Evolutionary conservation across 1,140 invertebrate genomes (phyloP).

Genomic region (Neocloeon triangulifer): DNA sequence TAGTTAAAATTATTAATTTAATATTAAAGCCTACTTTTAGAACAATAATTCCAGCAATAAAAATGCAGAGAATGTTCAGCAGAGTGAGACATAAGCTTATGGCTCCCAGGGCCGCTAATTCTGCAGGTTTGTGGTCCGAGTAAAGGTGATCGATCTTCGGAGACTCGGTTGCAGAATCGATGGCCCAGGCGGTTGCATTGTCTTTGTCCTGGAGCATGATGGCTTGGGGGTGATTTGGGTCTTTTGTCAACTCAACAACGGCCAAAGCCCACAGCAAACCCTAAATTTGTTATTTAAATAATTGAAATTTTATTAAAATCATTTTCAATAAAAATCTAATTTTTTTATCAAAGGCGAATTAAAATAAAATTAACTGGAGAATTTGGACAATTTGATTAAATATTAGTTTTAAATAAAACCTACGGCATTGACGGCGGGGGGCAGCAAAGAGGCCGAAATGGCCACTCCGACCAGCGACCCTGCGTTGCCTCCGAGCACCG

Average conservation of each 20-base stretch:
- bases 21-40: conserved; percentile 28
- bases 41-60: conserved; percentile 37
- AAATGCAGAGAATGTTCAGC: conserved; percentile 48
- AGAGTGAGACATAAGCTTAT: conserved; percentile 42
- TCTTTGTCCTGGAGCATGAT: too few relatives aligned
- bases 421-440: conserved; percentile 53
- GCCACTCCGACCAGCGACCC: conserved; percentile 56
- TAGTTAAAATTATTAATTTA: not conserved
- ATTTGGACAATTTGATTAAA: too few relatives aligned
- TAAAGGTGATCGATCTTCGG: conserved; percentile 17
- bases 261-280: conserved; percentile 43
- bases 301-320: too few relatives aligned
- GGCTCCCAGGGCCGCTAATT: conserved; percentile 31
- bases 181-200: too few relatives aligned
- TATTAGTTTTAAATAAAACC: too few relatives aligned
- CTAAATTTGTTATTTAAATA: too few relatives aligned
- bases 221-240: too few relatives aligned
- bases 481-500: conserved; percentile 43
- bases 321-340: too few relatives aligned
- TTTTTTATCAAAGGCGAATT: too few relatives aligned
- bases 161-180: conserved; percentile 10
- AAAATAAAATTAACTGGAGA: too few relatives aligned
- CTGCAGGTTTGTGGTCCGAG: conserved; percentile 26
- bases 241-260: conserved; percentile 24
- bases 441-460: conserved; percentile 53